Conservation (phyloP, 2,797 vertebrate genomes). For the Epinephelus coioides region DNA sequence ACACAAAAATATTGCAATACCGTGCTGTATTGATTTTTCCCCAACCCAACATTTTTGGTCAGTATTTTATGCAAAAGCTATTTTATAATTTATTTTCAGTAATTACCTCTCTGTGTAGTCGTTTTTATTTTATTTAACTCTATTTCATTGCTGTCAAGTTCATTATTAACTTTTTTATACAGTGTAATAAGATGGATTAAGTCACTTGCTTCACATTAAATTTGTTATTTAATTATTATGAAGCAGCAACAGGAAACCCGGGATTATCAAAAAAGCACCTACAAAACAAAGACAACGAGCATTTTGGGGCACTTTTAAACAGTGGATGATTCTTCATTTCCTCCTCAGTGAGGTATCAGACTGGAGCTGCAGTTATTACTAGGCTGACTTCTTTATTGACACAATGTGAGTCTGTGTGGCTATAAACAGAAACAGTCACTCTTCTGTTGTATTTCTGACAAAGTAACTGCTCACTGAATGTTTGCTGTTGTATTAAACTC, state of each 20-base stretch:
- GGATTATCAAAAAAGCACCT: neutral
- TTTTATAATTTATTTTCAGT: neutral
- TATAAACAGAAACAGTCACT: neutral
- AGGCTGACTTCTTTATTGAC: neutral
- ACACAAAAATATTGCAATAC: too few species aligned
- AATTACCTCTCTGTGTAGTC: neutral
- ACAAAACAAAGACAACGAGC: neutral
- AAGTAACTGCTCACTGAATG: neutral
- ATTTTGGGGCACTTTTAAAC: too few species aligned
- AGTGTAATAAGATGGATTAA: neutral
- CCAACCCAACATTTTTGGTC: neutral
- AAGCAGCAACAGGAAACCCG: neutral
- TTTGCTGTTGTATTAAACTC: slow-evolving; percentile 4
- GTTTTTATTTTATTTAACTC: neutral
- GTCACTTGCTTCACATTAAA: neutral
- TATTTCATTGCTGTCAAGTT: neutral
- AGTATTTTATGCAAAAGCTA: neutral
- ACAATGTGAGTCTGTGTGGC: neutral
- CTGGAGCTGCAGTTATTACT: too few species aligned
- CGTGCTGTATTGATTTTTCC: too few species aligned
- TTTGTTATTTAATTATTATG: neutral
- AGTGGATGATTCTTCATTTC: too few species aligned
- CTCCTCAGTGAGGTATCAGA: too few species aligned
- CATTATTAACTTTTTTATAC: neutral
- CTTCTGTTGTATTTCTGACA: slow-evolving; percentile 8